A percentile compares a stretch with the other conserved stretches of the same genome.
These are phyloP conservation scores for Syngnathus typhle DNA, from an alignment of 2,113 vertebrate genomes.

Conservation along the genomic window DNA sequence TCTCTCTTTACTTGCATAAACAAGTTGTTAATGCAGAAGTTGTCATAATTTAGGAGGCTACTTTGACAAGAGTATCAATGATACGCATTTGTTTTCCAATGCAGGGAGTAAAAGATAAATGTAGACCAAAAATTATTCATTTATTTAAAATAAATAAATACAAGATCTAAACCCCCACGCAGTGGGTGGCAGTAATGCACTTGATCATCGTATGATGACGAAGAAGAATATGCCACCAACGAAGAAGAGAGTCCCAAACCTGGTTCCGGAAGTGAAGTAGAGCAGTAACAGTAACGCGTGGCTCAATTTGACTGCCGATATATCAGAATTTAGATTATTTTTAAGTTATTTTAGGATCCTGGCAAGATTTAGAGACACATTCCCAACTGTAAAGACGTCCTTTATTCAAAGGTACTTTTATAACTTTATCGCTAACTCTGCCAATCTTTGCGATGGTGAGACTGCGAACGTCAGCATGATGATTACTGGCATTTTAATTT, in stretches of 20 bases:
- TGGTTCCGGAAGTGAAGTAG: constrained; percentile 17
- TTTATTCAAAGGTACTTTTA: constrained; percentile 23
- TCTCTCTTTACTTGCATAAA: neutral
- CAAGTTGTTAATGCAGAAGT: neutral
- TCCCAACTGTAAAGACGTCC: neutral
- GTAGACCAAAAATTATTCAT: neutral
- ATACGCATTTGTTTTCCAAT: neutral
- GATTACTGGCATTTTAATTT: too few relatives aligned
- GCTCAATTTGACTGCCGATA: neutral
- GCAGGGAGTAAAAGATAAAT: neutral
- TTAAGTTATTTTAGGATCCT: neutral
- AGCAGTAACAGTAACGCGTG: constrained; percentile 7
- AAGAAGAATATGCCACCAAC: neutral
- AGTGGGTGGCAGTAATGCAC: neutral
- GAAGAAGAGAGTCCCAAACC: neutral
- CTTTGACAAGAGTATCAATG: neutral
- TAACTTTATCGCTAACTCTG: neutral
- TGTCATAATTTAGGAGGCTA: neutral
- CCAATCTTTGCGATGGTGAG: neutral
- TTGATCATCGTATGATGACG: too few relatives aligned
- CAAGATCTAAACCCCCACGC: neutral
- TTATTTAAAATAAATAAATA: too few relatives aligned
- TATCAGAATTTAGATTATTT: neutral
- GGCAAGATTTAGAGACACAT: neutral
- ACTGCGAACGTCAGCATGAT: constrained; percentile 17